phyloP scores from a whole-genome alignment of 2,797 vertebrate species.

The Myotis vivesi region DNA sequence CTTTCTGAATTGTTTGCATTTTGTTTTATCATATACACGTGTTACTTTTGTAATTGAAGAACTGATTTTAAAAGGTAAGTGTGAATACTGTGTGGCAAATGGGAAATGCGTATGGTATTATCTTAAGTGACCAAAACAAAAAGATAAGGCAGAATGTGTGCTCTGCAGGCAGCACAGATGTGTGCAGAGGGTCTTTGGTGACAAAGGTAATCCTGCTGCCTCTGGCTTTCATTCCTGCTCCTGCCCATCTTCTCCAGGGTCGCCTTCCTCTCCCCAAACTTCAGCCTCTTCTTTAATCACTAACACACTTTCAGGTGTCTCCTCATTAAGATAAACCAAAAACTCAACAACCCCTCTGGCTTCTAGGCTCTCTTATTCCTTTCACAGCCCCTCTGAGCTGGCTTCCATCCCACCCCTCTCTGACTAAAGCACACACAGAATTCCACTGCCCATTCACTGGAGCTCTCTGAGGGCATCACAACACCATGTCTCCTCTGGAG shows the following conservation, averaged over 20 bases:
- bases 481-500: background rate
- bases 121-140: background rate
- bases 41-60: conserved; percentile 22
- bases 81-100: background rate
- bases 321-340: background rate
- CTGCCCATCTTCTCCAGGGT: background rate
- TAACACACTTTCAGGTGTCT: background rate
- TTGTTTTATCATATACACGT: background rate
- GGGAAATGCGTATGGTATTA: background rate
- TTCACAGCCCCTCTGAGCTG: background rate
- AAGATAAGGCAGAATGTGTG: background rate
- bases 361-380: background rate
- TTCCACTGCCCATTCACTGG: background rate
- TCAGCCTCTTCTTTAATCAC: background rate
- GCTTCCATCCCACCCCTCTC: background rate
- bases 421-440: background rate
- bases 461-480: no score
- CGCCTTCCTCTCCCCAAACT: background rate
- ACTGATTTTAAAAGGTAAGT: conserved; percentile 12
- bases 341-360: background rate
- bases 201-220: background rate
- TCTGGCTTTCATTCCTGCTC: background rate
- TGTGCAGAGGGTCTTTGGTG: background rate
- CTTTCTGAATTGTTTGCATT: conserved; percentile 14
- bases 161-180: background rate